Percentiles rank a stretch among this genome's conserved stretches.
Conservation (phyloP, 1,140 invertebrate species). For the Drosophila dunni region DNA sequence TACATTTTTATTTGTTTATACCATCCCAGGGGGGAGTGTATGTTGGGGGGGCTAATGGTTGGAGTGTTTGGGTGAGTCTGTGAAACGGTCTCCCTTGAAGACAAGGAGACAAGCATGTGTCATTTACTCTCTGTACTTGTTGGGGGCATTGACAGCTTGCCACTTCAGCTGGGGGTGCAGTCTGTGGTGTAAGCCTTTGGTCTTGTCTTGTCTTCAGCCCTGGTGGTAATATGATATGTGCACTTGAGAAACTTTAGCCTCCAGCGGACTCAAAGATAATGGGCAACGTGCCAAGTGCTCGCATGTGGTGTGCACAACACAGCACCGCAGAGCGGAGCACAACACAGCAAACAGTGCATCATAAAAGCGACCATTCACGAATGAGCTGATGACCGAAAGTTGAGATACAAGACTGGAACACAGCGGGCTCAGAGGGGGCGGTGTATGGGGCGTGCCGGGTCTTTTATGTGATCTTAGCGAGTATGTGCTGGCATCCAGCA, state of each 20-base stretch:
- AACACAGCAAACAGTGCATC: slow-evolving; percentile 67
- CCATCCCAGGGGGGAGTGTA: slow-evolving; percentile 31
- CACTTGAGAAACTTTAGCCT: slow-evolving; percentile 66
- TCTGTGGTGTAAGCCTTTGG: slow-evolving; percentile 19
- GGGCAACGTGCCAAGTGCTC: slow-evolving; percentile 79
- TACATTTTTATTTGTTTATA: slow-evolving; percentile 30
- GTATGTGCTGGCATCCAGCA: slow-evolving; percentile 79
- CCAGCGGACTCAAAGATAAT: slow-evolving; percentile 62
- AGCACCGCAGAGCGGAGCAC: too few relatives aligned
- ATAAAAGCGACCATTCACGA: slow-evolving; percentile 79
- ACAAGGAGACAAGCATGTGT: slow-evolving; percentile 33
- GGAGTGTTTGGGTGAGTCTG: slow-evolving; percentile 18
- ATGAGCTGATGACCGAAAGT: slow-evolving; percentile 45
- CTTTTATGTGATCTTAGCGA: slow-evolving; percentile 77
- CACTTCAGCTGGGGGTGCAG: slow-evolving; percentile 50
- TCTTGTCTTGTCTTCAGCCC: slow-evolving; percentile 15
- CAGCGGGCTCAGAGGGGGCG: neutral
- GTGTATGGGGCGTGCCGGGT: slow-evolving; percentile 72
- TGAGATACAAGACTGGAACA: slow-evolving; percentile 5
- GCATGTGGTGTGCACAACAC: slow-evolving; percentile 56
- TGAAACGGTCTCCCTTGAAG: slow-evolving; percentile 49
- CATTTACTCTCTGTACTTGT: slow-evolving; percentile 10
- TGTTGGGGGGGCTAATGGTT: slow-evolving; percentile 52
- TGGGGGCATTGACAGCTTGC: slow-evolving; percentile 58
- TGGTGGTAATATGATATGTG: slow-evolving; percentile 75